These are phyloP conservation scores for Pelmatolapia mariae DNA, from an alignment of 2,113 vertebrate species.

Conservation along the genomic window DNA sequence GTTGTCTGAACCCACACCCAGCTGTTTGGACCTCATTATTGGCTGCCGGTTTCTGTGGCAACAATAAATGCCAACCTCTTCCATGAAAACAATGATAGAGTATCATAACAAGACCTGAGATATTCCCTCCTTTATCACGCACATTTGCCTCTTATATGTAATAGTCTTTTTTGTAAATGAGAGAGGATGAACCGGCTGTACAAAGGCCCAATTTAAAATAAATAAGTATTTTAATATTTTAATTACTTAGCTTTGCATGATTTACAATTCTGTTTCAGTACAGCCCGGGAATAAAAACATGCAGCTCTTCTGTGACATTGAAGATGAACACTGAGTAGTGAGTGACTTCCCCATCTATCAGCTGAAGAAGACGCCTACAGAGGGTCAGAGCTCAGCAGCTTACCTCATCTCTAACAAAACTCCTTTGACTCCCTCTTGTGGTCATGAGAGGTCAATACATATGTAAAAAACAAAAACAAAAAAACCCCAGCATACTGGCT, in stretches of 20 bases:
- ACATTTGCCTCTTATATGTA: too few relatives aligned
- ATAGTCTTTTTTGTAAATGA: too few relatives aligned
- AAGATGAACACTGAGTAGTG: background rate
- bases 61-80: slow-evolving; percentile 14
- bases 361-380: background rate
- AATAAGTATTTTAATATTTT: background rate
- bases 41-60: slow-evolving; percentile 41
- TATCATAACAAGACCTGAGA: slow-evolving; percentile 6
- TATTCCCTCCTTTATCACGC: background rate
- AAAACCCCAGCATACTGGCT: background rate
- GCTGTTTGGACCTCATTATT: slow-evolving; percentile 46
- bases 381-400: background rate
- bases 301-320: background rate
- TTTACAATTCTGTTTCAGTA: background rate
- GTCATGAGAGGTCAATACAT: background rate
- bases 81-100: background rate
- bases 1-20: slow-evolving; percentile 68
- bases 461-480: background rate
- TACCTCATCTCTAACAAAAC: background rate
- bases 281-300: background rate
- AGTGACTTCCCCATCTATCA: background rate
- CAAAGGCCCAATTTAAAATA: background rate
- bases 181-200: too few relatives aligned
- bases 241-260: background rate
- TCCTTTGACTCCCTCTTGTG: slow-evolving; percentile 20